Percentiles rank a stretch among this genome's conserved stretches.
Evolutionary conservation across 2,113 vertebrate species (phyloP).

Genomic region (Syrrhaptes paradoxus): DNA sequence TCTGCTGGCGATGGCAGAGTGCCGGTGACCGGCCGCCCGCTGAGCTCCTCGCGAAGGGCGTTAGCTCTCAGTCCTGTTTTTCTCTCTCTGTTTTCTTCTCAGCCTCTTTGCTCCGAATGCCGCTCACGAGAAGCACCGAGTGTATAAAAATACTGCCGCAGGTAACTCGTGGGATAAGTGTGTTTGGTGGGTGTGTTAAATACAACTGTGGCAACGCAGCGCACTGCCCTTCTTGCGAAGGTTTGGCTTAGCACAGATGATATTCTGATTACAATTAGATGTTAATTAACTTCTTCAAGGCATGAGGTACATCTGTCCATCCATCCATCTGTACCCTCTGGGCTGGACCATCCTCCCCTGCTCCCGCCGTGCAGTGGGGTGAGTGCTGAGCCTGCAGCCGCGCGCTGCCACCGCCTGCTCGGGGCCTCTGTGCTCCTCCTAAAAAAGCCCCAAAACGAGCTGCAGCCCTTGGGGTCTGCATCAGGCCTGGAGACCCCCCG

Average conservation of each 20-base stretch:
- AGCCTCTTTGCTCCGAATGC: not conserved
- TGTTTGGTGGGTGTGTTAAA: not conserved
- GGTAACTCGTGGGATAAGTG: not conserved
- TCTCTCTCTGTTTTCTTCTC: not conserved
- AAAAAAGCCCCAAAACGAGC: not conserved
- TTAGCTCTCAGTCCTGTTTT: not conserved
- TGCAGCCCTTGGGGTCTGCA: not conserved
- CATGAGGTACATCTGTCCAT: not conserved
- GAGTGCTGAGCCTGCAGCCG: not conserved
- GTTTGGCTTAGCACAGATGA: not conserved
- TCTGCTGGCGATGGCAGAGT: not conserved
- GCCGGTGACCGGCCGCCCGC: not conserved
- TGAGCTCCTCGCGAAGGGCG: not conserved
- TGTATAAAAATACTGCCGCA: not conserved
- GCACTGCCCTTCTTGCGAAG: not conserved
- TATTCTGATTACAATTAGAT: not conserved
- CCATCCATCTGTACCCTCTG: rapidly evolving
- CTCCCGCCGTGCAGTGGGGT: rapidly evolving
- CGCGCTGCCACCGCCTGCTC: rapidly evolving
- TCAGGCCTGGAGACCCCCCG: not conserved
- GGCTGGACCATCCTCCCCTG: not conserved
- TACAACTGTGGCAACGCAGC: not conserved
- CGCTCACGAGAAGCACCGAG: not conserved
- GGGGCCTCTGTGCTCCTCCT: not conserved
- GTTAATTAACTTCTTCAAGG: not conserved